A percentile compares a stretch with the other conserved stretches of the same genome.
Evolutionary conservation across 2,113 vertebrate species (phyloP).

Genomic region (Carassius auratus): DNA sequence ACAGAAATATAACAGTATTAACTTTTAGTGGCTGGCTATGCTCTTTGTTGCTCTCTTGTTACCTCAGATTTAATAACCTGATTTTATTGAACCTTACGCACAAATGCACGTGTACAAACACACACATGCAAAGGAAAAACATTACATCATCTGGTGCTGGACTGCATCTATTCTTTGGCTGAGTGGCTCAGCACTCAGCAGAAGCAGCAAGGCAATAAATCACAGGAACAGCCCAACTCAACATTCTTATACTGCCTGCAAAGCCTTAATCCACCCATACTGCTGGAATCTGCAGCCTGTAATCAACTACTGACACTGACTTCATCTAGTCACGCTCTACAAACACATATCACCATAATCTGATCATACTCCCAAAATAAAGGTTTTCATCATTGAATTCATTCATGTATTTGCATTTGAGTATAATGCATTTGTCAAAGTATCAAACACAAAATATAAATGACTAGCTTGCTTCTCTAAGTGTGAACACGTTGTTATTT

Average conservation of each 20-base stretch:
- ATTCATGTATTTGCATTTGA: not conserved
- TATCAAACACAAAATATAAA: not conserved
- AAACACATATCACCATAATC: conserved; percentile 7
- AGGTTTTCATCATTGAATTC: not conserved
- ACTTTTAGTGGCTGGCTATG: not conserved
- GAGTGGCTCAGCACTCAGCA: conserved; percentile 59
- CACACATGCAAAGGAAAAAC: conserved; percentile 25
- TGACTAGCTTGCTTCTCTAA: too few relatives aligned
- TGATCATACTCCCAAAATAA: not conserved
- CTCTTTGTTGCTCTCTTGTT: not conserved
- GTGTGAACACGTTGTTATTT: not conserved
- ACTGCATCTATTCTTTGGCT: conserved; percentile 53
- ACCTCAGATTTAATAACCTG: not conserved
- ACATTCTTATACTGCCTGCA: conserved; percentile 47
- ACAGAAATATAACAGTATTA: not conserved
- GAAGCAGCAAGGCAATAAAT: conserved; percentile 56
- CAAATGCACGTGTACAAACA: not conserved
- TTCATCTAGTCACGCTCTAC: conserved; percentile 29
- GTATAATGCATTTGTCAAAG: not conserved
- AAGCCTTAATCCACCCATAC: conserved; percentile 52
- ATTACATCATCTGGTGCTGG: conserved; percentile 53
- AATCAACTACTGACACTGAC: conserved; percentile 33
- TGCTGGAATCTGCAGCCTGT: conserved; percentile 38
- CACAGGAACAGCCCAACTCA: conserved; percentile 53
- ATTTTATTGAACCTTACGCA: not conserved